A percentile compares a stretch with the other conserved stretches of the same genome.
These are phyloP conservation scores for Danio kyathit DNA, from an alignment of 2,797 vertebrate species.

Conservation along the genomic window DNA sequence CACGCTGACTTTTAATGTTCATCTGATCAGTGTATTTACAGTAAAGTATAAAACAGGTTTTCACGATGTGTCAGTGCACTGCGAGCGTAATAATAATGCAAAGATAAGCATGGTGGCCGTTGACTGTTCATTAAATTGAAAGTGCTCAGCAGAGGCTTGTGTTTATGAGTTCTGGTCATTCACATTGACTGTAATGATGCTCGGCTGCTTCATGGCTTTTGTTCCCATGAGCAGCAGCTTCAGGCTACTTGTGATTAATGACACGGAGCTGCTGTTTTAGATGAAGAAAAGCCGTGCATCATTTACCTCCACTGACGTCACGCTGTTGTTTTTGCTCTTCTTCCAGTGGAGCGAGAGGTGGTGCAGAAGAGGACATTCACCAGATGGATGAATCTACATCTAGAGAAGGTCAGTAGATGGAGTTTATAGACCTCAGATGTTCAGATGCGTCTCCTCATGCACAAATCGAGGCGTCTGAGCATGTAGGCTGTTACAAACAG, in stretches of 20 bases:
- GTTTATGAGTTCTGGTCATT: neutral
- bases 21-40: neutral
- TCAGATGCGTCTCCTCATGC: neutral
- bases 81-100: neutral
- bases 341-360: constrained; percentile 91
- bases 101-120: constrained; percentile 8
- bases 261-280: constrained; percentile 6
- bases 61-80: neutral
- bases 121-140: constrained; percentile 29
- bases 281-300: constrained; percentile 23
- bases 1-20: neutral
- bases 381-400: constrained; percentile 96
- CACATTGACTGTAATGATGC: constrained; percentile 35
- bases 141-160: neutral
- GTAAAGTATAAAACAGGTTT: neutral
- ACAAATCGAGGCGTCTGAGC: neutral
- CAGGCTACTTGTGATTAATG: constrained; percentile 52
- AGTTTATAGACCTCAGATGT: constrained; percentile 25
- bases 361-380: constrained; percentile 99
- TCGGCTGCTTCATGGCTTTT: constrained; percentile 28
- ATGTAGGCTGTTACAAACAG: constrained; percentile 37
- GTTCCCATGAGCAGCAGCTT: constrained; percentile 33
- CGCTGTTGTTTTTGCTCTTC: constrained; percentile 57
- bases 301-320: constrained; percentile 23
- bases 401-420: constrained; percentile 87